These are phyloP conservation scores for Embiotoca jacksoni DNA, from an alignment of 2,113 vertebrate species.

Conservation along the genomic window DNA sequence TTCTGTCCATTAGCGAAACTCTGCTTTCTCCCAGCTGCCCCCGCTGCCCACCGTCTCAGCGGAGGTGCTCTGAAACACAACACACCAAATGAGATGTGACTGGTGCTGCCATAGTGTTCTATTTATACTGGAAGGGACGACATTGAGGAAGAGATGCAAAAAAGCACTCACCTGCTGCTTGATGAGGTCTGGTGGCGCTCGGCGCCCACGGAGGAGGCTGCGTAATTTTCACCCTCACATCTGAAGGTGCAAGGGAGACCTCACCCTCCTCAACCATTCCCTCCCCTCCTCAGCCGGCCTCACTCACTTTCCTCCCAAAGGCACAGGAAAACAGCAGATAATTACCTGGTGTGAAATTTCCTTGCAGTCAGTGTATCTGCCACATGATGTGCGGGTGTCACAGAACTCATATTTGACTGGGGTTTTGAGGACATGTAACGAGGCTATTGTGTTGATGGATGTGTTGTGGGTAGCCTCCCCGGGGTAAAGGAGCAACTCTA, in stretches of 20 bases:
- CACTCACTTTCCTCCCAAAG: slow-evolving; percentile 56
- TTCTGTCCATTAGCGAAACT: slow-evolving; percentile 66
- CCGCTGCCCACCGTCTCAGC: slow-evolving; percentile 54
- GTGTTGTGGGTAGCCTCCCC: slow-evolving; percentile 55
- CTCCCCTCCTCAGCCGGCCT: slow-evolving; percentile 24
- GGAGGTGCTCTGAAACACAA: slow-evolving; percentile 73
- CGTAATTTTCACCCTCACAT: slow-evolving; percentile 79
- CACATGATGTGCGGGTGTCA: slow-evolving; percentile 58
- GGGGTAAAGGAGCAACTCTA: slow-evolving; percentile 43
- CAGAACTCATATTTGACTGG: slow-evolving; percentile 67
- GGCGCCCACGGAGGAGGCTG: slow-evolving; percentile 61
- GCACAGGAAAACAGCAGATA: slow-evolving; percentile 72
- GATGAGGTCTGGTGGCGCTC: slow-evolving; percentile 79
- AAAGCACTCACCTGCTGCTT: slow-evolving; percentile 73
- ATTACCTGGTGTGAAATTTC: slow-evolving; percentile 81
- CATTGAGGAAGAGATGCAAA: slow-evolving; percentile 69
- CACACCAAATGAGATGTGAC: slow-evolving; percentile 82
- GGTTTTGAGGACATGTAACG: slow-evolving; percentile 61
- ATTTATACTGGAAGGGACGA: slow-evolving; percentile 76
- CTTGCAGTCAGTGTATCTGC: slow-evolving; percentile 37
- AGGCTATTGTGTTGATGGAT: slow-evolving; percentile 42
- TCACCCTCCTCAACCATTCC: slow-evolving; percentile 26
- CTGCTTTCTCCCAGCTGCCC: slow-evolving; percentile 50
- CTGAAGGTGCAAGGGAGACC: slow-evolving; percentile 62
- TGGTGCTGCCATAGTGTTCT: slow-evolving; percentile 70